Percentiles rank a stretch among this genome's conserved stretches.
Evolutionary conservation across 2,888 invertebrate genomes (phyloP).

Genomic region (Brenthis ino): DNA sequence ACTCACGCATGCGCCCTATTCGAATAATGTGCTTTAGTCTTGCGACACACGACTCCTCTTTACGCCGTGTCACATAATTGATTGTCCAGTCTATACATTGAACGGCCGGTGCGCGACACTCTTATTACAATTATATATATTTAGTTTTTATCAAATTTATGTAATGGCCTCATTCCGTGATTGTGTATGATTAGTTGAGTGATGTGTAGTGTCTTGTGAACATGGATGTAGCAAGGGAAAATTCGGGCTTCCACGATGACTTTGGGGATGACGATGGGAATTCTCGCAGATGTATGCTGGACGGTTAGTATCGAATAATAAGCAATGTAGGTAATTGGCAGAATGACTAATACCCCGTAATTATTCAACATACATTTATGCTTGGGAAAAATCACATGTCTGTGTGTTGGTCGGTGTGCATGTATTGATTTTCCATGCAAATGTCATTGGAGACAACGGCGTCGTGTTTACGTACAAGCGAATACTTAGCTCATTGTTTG

Average conservation of each 20-base stretch:
- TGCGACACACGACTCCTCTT: constrained; percentile 72
- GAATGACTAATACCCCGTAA: background rate
- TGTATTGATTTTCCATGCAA: constrained; percentile 46
- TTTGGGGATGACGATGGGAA: constrained; percentile 66
- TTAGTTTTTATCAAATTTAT: constrained; percentile 28
- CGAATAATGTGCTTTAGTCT: constrained; percentile 52
- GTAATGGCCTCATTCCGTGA: constrained; percentile 54
- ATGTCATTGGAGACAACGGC: constrained; percentile 41
- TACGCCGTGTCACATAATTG: constrained; percentile 75
- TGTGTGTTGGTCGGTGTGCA: constrained; percentile 18
- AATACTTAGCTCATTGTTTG: constrained; percentile 36
- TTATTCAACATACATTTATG: background rate
- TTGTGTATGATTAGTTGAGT: constrained; percentile 48
- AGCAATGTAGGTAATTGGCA: background rate
- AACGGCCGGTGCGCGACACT: constrained; percentile 58
- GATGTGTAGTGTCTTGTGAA: constrained; percentile 55
- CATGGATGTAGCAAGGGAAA: constrained; percentile 71
- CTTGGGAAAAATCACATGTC: constrained; percentile 8
- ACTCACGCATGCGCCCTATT: constrained; percentile 62
- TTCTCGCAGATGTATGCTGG: constrained; percentile 76
- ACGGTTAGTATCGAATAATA: constrained; percentile 61
- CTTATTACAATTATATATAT: constrained; percentile 65
- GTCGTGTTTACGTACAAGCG: constrained; percentile 44
- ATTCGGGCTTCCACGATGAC: constrained; percentile 57
- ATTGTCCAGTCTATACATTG: constrained; percentile 80